Base-by-base conservation (phyloP, 2,888 invertebrate genomes). In the Caenorhabditis sp. region DNA sequence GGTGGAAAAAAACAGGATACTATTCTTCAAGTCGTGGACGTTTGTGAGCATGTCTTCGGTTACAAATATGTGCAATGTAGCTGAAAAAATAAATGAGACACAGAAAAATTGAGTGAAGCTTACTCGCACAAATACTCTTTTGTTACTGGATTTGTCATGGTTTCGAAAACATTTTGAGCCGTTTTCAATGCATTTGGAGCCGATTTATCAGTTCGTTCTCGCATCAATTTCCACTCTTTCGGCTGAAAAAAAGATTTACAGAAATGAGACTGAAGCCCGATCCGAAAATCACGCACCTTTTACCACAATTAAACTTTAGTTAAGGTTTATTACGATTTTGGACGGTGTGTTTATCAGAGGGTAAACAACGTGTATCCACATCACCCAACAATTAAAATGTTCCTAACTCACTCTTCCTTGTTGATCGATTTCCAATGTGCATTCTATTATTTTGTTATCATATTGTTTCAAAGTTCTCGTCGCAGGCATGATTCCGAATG, bases 401-500 rank as follows among this genome's bases (percentile, higher is more conserved):
- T n/a, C 92, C n/a, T 2, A 14, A 19, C 50, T 54, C n/a, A 69
- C 68, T 27, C 51, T 54, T 65, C 75, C 76, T 3, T 27, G 6
- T 3, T 60, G 23, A 55, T 66, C 62, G n/a, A 75, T 49, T 51
- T 60, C 51, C 4, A 75, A 31, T 4, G 72, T 93, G 89, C 99
- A 99, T 90, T 99, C 99, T 61, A 99, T 92, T 67, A 99, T 99
- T 90, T 97, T 96, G 85, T 93, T 93, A 89, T 99, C 91, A 60
- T 94, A 90, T 49, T 93, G 92, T 83, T 92, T 92, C 5, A 95
- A 87, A 1, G 92, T 91, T 88, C 93, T 94, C 0, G 92, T 93
- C n/a, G 88, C 86, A 88, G 92, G 93, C 90, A 96, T 94, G 71
- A 89, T 87, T 0, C 90, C 91, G 87, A 93, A 94, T 0, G 93